Evolutionary conservation across 2,113 vertebrate genomes (phyloP).

Genomic region (Atlantisia rogersi): DNA sequence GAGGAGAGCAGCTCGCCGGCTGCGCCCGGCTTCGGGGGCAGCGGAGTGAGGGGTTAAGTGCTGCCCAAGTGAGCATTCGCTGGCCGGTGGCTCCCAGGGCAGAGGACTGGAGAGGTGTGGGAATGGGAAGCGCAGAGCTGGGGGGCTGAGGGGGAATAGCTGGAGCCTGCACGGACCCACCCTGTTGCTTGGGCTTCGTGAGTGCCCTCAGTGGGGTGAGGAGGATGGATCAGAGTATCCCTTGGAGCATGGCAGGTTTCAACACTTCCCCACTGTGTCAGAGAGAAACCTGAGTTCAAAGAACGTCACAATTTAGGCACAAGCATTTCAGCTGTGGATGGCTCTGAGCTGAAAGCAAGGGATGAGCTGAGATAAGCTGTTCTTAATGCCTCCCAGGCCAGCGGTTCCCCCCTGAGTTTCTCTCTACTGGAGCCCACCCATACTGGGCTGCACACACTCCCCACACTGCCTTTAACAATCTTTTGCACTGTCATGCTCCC

Average conservation of each 20-base stretch:
- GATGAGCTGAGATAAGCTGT: background rate
- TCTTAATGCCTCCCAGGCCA: background rate
- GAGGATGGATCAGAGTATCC: background rate
- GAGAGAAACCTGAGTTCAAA: background rate
- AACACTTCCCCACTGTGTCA: rapidly evolving
- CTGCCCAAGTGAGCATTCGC: background rate
- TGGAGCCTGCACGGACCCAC: background rate
- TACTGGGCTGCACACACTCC: background rate
- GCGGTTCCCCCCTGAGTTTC: rapidly evolving
- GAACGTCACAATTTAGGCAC: background rate
- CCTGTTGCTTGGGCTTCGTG: background rate
- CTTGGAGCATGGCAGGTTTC: background rate
- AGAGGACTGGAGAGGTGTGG: background rate
- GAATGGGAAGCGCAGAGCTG: background rate
- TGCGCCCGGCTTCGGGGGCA: background rate
- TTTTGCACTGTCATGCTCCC: background rate
- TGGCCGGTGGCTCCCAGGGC: background rate
- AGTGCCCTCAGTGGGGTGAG: background rate
- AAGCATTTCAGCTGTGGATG: background rate
- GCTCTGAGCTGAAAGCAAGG: background rate
- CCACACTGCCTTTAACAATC: background rate
- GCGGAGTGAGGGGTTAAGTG: background rate
- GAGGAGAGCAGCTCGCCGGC: background rate
- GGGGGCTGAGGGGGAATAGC: background rate
- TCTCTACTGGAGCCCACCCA: background rate